Base-by-base conservation (phyloP, 2,888 invertebrate species). In the Trissolcus brochymenae region DNA sequence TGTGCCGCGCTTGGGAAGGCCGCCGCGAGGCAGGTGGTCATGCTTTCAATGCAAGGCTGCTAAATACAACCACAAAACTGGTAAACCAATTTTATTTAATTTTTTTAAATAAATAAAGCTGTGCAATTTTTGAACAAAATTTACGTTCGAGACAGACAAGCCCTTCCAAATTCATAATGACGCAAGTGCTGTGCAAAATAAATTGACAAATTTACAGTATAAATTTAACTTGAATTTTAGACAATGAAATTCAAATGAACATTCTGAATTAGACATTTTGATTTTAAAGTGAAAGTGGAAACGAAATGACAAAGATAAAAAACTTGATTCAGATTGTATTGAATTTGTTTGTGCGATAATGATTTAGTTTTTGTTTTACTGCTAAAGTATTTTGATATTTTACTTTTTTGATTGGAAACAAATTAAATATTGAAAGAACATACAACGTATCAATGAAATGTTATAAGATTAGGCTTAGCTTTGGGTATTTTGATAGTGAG, bases 11-110 rank as follows among this genome's bases (percentile, higher is more conserved):
- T 85, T 94, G 40, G 90, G 91, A 79, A 90, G 93, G 78, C 88
- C 91, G 14, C 94, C 93, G 0, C 90, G 93, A 46, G 91, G 92
- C 3, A 91, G 90, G 60, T 94, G 93, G 92, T 88, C 89, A 3
- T 94, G 94, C 84, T 88, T 88, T 11, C 87, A 90, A 46, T 94
- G 94, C 85, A 92, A 90, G 82, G 85, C 84, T 78, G 88, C 82
- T 67, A 88, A 84, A 84, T 87, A 82, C 78, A 86, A 84, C 78
- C 82, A 82, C 50, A 86, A 83, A 82, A 75, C 81, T 64, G 88
- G 89, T 89, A 85, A 74, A 29, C 64, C 35, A 6, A 25, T 25
- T 46, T 40, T 41, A 4, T 46, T 2, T 16, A 46, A 6, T 16
- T 9, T 14, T 16, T 46, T 16, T 46, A n/a, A 35, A 35, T 9